phyloP scores from a whole-genome alignment of 2,888 invertebrate genomes.

The Unio delphinus region DNA sequence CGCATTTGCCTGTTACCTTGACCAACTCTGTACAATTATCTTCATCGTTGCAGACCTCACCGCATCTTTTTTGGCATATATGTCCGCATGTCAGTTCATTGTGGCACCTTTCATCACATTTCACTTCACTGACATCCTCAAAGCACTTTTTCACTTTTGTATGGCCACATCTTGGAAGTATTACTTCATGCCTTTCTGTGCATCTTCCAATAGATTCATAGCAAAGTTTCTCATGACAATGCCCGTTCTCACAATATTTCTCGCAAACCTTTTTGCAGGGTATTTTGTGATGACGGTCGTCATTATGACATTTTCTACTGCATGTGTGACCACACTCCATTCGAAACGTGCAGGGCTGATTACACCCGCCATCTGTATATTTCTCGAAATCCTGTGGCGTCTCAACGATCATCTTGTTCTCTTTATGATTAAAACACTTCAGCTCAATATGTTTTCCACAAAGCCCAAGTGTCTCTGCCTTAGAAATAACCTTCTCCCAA shows the following conservation, averaged over 20 bases:
- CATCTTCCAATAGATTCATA: slow-evolving; percentile 68
- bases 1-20: slow-evolving; percentile 31
- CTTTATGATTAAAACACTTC: slow-evolving; percentile 52
- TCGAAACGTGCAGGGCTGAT: slow-evolving; percentile 37
- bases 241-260: slow-evolving; percentile 26
- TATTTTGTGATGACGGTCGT: slow-evolving; percentile 71
- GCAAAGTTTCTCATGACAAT: slow-evolving; percentile 71
- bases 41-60: slow-evolving; percentile 19
- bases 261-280: slow-evolving; percentile 9
- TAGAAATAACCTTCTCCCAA: slow-evolving; percentile 34
- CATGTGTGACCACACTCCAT: slow-evolving; percentile 59
- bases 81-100: slow-evolving; percentile 46
- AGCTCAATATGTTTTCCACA: slow-evolving; percentile 33
- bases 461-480: slow-evolving; percentile 27
- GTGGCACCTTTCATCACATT: slow-evolving; percentile 21
- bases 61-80: slow-evolving; percentile 41
- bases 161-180: slow-evolving; percentile 58
- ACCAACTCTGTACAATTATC: slow-evolving; percentile 17
- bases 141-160: slow-evolving; percentile 17
- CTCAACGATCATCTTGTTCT: slow-evolving; percentile 17
- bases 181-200: slow-evolving; percentile 31
- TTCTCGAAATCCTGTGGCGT: slow-evolving; percentile 30
- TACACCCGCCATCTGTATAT: slow-evolving; percentile 50
- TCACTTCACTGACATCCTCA: slow-evolving; percentile 21
- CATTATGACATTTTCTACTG: slow-evolving; percentile 42